Evolutionary conservation across 2,797 vertebrate species (phyloP), one percentile per base, ranked within the genome.

Genomic region (Onychomys torridus): DNA sequence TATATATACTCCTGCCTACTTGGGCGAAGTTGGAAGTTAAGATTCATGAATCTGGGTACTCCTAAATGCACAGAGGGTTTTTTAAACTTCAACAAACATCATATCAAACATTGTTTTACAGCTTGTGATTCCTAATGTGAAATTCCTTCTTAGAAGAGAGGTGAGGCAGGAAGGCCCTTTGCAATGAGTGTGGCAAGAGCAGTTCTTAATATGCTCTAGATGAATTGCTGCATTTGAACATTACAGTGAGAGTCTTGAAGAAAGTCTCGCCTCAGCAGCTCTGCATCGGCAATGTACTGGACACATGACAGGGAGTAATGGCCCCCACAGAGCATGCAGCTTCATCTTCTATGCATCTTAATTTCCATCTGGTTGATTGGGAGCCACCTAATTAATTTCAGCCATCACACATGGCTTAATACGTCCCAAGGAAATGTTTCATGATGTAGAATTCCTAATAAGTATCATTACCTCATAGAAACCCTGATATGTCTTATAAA

Each of bases 221-320:
- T 59, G 23, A 49, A 25, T 7, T 29, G 2, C 12, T 29, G 27
- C 1, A 37, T 6, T 55, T 17, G 61, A 88, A 73, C 29, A 11
- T n/a, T 32, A 3, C 0, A 3, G 0, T 10, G 5, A 29, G 43
- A 7, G 34, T 0, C 9, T 4, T n/a, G 32, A 21, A 29, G 52
- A 4, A 75, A 57, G 1, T 29, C 43, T 46, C 34, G 6, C 32
- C 32, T 17, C 4, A 29, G 37, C 52, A 16, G 1, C 52, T 71
- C 49, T 75, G 3, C 29, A 6, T 71, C 25, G 25, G 14, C 69
- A 46, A 40, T 34, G 16, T 23, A 29, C 8, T 16, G 61, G 63
- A 43, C 25, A 4, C 1, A 19, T 1, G 13, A 76, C 12, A 19
- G n/a, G 57, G 23, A 43, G 1, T 4, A 1, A 49, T 63, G 40